A percentile compares a stretch with the other conserved stretches of the same genome.
Evolutionary conservation across 2,888 invertebrate species (phyloP).

Genomic region (Lasius platythorax): DNA sequence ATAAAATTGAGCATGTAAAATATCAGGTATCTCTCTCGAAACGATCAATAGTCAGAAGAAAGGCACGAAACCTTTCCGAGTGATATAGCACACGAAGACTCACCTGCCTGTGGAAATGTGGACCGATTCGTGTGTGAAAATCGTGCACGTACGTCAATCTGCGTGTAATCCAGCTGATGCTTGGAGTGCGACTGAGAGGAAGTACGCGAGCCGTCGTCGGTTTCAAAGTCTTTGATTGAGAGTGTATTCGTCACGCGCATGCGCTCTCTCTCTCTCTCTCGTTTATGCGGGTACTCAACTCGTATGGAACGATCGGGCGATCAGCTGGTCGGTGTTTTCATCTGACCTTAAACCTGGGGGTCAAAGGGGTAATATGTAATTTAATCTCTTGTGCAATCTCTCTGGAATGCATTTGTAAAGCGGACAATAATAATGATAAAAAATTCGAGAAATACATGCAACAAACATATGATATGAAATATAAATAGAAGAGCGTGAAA

Average conservation of each 20-base stretch:
- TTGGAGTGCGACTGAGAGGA: slow-evolving; percentile 75
- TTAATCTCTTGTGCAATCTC: background rate
- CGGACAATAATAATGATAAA: background rate
- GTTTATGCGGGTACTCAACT: slow-evolving; percentile 62
- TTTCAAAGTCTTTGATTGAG: slow-evolving; percentile 75
- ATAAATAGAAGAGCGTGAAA: background rate
- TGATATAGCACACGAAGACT: slow-evolving; percentile 62
- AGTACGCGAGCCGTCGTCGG: slow-evolving; percentile 64
- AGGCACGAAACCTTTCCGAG: slow-evolving; percentile 40
- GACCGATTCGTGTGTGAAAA: slow-evolving; percentile 62
- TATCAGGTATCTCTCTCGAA: slow-evolving; percentile 39
- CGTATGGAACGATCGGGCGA: background rate
- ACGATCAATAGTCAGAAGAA: slow-evolving; percentile 5
- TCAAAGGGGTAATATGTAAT: background rate
- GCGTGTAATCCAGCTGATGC: slow-evolving; percentile 62
- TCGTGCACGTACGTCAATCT: slow-evolving; percentile 28
- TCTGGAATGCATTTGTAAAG: background rate
- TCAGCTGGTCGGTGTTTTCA: slow-evolving; percentile 7
- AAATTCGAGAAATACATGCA: background rate
- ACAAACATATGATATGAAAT: background rate
- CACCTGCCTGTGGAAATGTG: slow-evolving; percentile 71
- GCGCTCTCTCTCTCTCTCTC: slow-evolving; percentile 56
- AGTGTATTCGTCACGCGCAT: slow-evolving; percentile 68
- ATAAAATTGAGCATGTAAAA: slow-evolving; percentile 35
- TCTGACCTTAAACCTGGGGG: background rate